Base-by-base conservation (phyloP, 2,888 invertebrate genomes). In the Polyommatus iphigenia region DNA sequence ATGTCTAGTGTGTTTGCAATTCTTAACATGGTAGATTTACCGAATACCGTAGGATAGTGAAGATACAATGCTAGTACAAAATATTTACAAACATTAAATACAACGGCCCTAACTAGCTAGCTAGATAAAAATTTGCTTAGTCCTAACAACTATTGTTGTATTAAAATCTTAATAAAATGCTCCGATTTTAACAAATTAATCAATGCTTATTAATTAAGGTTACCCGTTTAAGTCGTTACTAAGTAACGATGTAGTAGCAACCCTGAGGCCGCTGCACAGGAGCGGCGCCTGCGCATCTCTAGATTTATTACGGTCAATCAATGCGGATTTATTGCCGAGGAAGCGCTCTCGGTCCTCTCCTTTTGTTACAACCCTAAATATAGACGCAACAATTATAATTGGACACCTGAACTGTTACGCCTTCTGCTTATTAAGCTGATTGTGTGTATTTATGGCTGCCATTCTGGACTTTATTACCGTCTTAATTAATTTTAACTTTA, bases 271-370 rank as follows among this genome's bases (percentile, higher is more conserved):
- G 24, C 13, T 59, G 13, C 24, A 62, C 62, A 24, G 62, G 24
- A 62, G 62, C 24, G 62, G 87, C 87, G 89, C 89, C 84, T 85
- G 89, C 88, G 88, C 88, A 85, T 83, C 84, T 87, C 84, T 87
- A 90, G 90, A 93, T 93, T 93, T 93, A 93, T 92, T 88, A 91
- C 90, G 86, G 87, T 92, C 93, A 93, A 94, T 94, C 93, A 93
- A 94, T 93, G 93, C 92, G 92, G 93, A 94, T 94, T 94, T 94
- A 94, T 93, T 88, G 91, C 91, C 86, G 85, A 90, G 93, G 92
- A 93, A 93, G 92, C 87, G 87, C 82, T 86, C 54, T 54, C 54
- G 3, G 54, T 54, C 83, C 85, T 84, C 87, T 87, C 85, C 84
- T 91, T 90, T 92, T 91, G 91, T 91, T 89, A 84, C 86, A 67